Evolutionary conservation across 2,113 vertebrate genomes (phyloP), one percentile per base, ranked within the genome.

Genomic region (Neodon shergylaensis): DNA sequence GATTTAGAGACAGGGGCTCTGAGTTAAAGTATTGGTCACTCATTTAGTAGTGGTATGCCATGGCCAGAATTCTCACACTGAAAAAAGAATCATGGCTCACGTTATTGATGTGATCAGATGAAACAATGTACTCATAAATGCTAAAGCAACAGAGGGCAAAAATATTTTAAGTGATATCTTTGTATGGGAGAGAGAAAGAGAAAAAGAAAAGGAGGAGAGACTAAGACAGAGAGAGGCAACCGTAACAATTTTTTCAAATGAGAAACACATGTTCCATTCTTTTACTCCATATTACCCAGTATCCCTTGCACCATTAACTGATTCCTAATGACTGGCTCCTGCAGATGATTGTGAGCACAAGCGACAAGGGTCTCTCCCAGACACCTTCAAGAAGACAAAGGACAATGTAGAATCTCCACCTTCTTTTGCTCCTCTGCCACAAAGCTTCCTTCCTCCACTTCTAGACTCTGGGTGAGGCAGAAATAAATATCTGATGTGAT

Each of bases 401-500:
- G 16, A 10, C 21, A 58, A n/a, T 87, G 42, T 68, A 39, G 65
- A 89, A 16, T 42, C 33, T 65, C 52, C 19, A 44, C 22, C 7
- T 33, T 13, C 11, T 89, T 95, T 70, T 63, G 33, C 72, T 88
- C 54, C 44, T 52, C 47, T 84, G 14, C 42, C 74, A 8, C 7
- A 44, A 76, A 74, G 33, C 11, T 7, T 72, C 65, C 7, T 54
- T 81, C 31, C 39, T 84, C 13, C 7, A 24, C 1, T 39, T 44
- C 66, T 39, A 61, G 65, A 76, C 54, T 63, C 17, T 86, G 63
- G 42, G 11, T n/a, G 49, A 93, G 58, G 33, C 94, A 92, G 83
- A 89, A 94, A 89, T 83, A 94, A 94, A 76, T 66, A 82, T 81
- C 70, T 66, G n/a, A 72, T 94, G 65, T 72, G 19, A 81, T 93